Percentiles rank a stretch among this genome's conserved stretches.
phyloP scores from a whole-genome alignment of 2,797 vertebrate species.

The Premnoplex brunnescens region DNA sequence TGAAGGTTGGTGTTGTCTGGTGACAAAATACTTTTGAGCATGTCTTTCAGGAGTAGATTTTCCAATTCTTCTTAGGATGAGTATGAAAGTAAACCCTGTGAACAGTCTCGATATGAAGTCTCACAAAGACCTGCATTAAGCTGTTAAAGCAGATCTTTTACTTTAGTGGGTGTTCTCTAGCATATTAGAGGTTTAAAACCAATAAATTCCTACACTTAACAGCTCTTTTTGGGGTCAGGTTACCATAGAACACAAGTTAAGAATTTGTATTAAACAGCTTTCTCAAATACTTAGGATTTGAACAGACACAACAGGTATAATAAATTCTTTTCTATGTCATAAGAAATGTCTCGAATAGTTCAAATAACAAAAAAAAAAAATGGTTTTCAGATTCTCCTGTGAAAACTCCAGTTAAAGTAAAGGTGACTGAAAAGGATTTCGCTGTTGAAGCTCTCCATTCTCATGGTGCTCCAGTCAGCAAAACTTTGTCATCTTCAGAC shows the following conservation, averaged over 20 bases:
- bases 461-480: constrained; percentile 85
- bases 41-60: background rate
- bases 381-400: constrained; percentile 79
- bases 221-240: background rate
- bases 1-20: background rate
- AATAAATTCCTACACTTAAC: background rate
- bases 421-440: constrained; percentile 87
- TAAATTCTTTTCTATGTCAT: background rate
- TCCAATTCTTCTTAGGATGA: background rate
- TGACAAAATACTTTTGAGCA: background rate
- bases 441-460: constrained; percentile 81
- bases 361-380: background rate
- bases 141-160: background rate
- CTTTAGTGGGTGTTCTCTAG: background rate
- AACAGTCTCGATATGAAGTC: background rate
- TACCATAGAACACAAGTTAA: background rate
- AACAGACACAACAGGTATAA: background rate
- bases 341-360: background rate
- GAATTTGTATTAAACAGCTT: background rate
- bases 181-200: background rate
- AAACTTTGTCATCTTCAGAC: constrained; percentile 93
- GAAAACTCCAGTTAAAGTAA: constrained; percentile 81
- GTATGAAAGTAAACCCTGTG: background rate
- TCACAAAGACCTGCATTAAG: background rate
- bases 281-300: background rate